Evolutionary conservation across 2,113 vertebrate species (phyloP).

Genomic region (Pyxicephalus adspersus): DNA sequence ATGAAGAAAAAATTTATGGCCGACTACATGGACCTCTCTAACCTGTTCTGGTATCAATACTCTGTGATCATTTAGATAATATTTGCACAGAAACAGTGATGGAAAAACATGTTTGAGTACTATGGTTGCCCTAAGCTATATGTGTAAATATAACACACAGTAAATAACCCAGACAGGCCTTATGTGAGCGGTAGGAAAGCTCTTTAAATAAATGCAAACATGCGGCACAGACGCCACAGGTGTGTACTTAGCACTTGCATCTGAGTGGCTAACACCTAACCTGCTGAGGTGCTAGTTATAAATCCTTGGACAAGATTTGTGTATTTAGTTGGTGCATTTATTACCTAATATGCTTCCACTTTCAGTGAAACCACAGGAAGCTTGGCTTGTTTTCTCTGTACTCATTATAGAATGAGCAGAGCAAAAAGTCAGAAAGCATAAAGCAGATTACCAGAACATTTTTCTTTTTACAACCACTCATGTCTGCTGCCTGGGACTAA

Average conservation of each 20-base stretch:
- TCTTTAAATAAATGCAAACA: background rate
- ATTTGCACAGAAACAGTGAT: background rate
- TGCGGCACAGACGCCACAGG: background rate
- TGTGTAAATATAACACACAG: background rate
- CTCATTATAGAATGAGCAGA: background rate
- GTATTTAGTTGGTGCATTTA: background rate
- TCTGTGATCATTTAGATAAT: background rate
- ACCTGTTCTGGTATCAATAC: too few relatives aligned
- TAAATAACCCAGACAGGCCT: background rate
- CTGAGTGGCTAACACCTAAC: background rate
- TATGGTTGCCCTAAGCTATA: background rate
- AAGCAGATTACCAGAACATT: too few relatives aligned
- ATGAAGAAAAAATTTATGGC: too few relatives aligned
- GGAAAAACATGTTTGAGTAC: background rate
- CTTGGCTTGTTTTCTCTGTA: background rate
- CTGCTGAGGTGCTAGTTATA: background rate
- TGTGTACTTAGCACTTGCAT: background rate
- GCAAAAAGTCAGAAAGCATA: background rate
- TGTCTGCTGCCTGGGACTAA: too few relatives aligned
- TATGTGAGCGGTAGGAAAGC: background rate
- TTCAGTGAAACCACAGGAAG: background rate
- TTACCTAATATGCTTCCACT: background rate
- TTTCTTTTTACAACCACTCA: too few relatives aligned
- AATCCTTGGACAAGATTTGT: background rate
- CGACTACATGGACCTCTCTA: too few relatives aligned